phyloP scores from a whole-genome alignment of 2,888 invertebrate species.

The Torymus tubicola region DNA sequence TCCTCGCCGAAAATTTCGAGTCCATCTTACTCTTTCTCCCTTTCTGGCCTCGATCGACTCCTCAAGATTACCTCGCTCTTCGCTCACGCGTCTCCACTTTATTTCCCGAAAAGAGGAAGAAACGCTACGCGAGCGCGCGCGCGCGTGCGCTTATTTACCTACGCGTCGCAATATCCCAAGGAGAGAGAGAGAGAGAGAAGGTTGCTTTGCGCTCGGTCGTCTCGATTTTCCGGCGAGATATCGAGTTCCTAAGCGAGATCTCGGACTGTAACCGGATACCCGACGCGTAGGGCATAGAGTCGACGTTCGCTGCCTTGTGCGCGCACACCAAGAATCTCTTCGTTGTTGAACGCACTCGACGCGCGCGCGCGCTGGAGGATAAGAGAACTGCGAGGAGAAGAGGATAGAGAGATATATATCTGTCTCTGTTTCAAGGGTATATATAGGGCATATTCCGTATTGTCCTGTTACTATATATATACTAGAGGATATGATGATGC shows the following conservation, averaged over 20 bases:
- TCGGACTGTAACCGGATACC: constrained; percentile 53
- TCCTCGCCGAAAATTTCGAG: constrained; percentile 33
- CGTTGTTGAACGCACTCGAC: too few relatives aligned
- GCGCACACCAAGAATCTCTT: too few relatives aligned
- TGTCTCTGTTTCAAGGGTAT: constrained; percentile 3
- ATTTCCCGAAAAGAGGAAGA: not conserved
- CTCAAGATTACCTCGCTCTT: constrained; percentile 31
- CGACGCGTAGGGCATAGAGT: not conserved
- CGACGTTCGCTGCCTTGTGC: too few relatives aligned
- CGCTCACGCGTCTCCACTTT: not conserved
- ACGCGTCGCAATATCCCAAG: constrained; percentile 19
- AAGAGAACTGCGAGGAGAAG: constrained; percentile 4
- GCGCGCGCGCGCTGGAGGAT: too few relatives aligned
- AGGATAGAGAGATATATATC: constrained; percentile 10
- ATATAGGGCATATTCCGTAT: too few relatives aligned
- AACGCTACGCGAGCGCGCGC: constrained; percentile 1
- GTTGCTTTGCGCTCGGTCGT: constrained; percentile 5
- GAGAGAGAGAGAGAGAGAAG: not conserved
- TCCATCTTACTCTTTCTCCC: not conserved
- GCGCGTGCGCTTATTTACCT: constrained; percentile 18
- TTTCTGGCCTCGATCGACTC: constrained; percentile 29
- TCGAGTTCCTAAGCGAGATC: constrained; percentile 56
- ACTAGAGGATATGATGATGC: too few relatives aligned
- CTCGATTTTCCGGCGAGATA: constrained; percentile 57
- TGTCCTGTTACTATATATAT: too few relatives aligned